Base-by-base conservation (phyloP, 2,113 vertebrate species). In the Pelvicachromis taeniatus region DNA sequence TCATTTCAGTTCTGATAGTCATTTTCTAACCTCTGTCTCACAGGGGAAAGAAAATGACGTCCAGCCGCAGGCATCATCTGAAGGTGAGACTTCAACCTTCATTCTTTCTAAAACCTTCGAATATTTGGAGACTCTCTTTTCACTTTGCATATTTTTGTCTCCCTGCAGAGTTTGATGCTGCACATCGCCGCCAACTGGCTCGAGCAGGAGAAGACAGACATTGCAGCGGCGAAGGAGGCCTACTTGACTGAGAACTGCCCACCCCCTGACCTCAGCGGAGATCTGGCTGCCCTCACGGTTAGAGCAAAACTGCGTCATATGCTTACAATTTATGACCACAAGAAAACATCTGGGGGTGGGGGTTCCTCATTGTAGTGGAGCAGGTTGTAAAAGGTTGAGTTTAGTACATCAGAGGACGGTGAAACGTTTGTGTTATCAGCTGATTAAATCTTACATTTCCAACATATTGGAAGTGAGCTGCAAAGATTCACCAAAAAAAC, bases 31-130 rank as follows among this genome's bases (percentile, higher is more conserved):
- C 3, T 87, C 16, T 1, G 19, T 73, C 4, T 86, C 4, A 53
- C 82, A 93, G 94, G 0, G 85, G 53, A 88, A 98, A 96, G 88
- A 97, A 98, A 94, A 97, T 97, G 95, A 95, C 97, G 16, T 98
- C 97, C 53, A 97, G 97, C 95, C 97, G 98, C 68, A 96, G 96
- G 92, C 97, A 97, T 92, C 96, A 98, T 90, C 97, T 99, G 92
- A 99, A 99, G 97, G 98, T 99, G 95, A 80, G 83, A 10, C 4
- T n/a, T 5, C 40, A 17, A 5, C 1, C 17, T 35, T 33, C 8
- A 26, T 42, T 31, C 26, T 48, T 13, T 13, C n/a, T 33, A 13
- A 48, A 29, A 35, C 8, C 38, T n/a, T 4, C 29, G 8, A 31
- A 6, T 2, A 7, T 55, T 31, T 52, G n/a, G 29, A 50, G 40